Base-by-base conservation (phyloP, 2,888 invertebrate genomes). In the Octonoba sinensis region DNA sequence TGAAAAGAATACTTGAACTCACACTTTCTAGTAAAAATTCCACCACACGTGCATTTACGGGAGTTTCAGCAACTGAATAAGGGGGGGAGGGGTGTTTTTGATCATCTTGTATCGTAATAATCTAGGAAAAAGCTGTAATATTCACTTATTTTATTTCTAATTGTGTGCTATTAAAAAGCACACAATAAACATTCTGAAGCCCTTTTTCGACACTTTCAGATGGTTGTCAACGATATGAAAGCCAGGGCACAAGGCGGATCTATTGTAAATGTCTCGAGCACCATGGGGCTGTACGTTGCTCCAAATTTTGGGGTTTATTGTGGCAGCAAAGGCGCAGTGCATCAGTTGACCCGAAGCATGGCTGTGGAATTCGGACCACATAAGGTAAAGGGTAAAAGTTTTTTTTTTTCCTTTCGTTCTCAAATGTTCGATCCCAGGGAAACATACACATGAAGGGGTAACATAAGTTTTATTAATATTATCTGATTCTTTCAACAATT, bases 221-320 rank as follows among this genome's bases (percentile, higher is more conserved):
- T 94, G 20, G 92, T 96, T 62, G 92, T 93, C 13, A 91, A 91
- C 84, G 91, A 93, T 87, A 92, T 97, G 91, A 90, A 94, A 54
- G 90, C 91, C 49, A 91, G 92, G 69, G 93, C 93, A 86, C 90
- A 89, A 54, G 91, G 92, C 72, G 95, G 96, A 27, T 90, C 93
- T 74, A 95, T 98, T 86, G 97, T 98, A 0, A 97, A 96, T 88
- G 89, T 97, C 62, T 97, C 97, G 0, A 97, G 97, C 0, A 92
- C 95, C 87, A 95, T 92, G 87, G 88, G 84, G 56, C 54, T 81
- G 89, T 91, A 91, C 2, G 95, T 94, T 1, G 89, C 96, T 20
- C 88, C 89, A 56, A 92, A 94, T 84, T 97, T 96, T 87, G 88
- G 93, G 0, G 91, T 93, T 0, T 98, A 98, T 88, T 93, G 95